Base-by-base conservation (phyloP, 2,888 invertebrate genomes). In the Napeogenes sylphis region DNA sequence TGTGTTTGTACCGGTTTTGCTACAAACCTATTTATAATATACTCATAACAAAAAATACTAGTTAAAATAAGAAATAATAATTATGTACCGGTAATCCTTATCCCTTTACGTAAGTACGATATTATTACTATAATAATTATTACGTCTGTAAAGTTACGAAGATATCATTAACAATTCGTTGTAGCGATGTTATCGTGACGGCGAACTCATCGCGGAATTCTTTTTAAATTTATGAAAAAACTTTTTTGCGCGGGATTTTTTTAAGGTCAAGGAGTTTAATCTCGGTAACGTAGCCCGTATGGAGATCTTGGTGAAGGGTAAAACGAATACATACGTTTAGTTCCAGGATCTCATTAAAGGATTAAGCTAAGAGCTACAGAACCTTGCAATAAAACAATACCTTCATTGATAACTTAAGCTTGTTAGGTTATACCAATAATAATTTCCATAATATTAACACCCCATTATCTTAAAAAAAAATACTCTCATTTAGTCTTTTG, bases 121-220 rank as follows among this genome's bases (percentile, higher is more conserved):
- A 35, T 35, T 5, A 6, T 5, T 35, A 35, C 6, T 2, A 55
- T 14, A 38, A 46, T 79, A 81, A 81, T 81, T 79, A 80, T 79
- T 78, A 79, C 75, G 78, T 80, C 74, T 81, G 73, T 47, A 73
- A 21, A 21, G 69, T 75, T 68, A 66, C 71, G 71, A 75, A 76
- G 73, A 75, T 83, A 82, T 84, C 73, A 87, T 86, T 87, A 85
- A 83, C 82, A 84, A 86, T 87, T 87, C 84, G 83, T 76, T 77
- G 78, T 82, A 82, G 72, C 74, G 71, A 70, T 71, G 64, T 63
- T 82, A 83, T 82, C 74, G 69, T 80, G 72, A 71, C 53, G 69
- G 70, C 70, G 75, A 77, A 78, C 80, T 82, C 80, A 81, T 78
- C 82, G 77, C 73, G 81, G 76, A 82, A 83, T 82, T 79, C 81